phyloP scores from a whole-genome alignment of 2,113 vertebrate genomes.

The Ornithorhynchus anatinus region DNA sequence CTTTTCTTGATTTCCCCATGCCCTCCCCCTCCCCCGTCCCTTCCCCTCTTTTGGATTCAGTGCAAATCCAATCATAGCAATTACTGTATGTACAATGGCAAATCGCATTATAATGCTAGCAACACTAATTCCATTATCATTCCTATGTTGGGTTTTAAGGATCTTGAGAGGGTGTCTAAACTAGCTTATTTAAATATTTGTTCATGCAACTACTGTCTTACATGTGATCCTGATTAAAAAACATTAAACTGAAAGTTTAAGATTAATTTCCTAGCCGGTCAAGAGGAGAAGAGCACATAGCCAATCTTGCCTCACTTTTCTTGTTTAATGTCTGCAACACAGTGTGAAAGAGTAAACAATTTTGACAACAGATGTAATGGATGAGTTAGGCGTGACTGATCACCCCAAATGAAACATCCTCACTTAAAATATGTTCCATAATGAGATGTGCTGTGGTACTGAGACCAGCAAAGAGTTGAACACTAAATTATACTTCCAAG shows the following conservation, averaged over 20 bases:
- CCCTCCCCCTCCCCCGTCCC: not conserved
- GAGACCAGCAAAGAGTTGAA: conserved; percentile 26
- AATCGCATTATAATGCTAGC: conserved; percentile 13
- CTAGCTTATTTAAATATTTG: conserved; percentile 64
- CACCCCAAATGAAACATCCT: conserved; percentile 63
- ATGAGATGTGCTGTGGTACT: conserved; percentile 40
- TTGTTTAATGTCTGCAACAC: conserved; percentile 71
- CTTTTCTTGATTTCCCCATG: conserved; percentile 17
- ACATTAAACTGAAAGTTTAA: conserved; percentile 72
- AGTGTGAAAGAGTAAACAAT: conserved; percentile 80
- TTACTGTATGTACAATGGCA: not conserved
- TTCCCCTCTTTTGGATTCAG: no score
- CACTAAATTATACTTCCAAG: conserved; percentile 14
- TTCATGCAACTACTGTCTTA: conserved; percentile 45
- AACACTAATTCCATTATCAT: conserved; percentile 26
- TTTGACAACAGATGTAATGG: conserved; percentile 75
- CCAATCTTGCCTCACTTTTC: conserved; percentile 56
- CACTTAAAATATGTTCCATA: conserved; percentile 48
- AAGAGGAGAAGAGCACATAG: conserved; percentile 74
- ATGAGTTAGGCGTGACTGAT: conserved; percentile 72
- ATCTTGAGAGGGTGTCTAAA: no score
- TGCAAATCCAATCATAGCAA: conserved; percentile 22
- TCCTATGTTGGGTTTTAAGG: no score
- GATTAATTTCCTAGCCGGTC: conserved; percentile 75
- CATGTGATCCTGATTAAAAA: conserved; percentile 61